Evolutionary conservation across 2,797 vertebrate species (phyloP), one percentile per base, ranked within the genome.

Genomic region (Crocidura indochinensis): DNA sequence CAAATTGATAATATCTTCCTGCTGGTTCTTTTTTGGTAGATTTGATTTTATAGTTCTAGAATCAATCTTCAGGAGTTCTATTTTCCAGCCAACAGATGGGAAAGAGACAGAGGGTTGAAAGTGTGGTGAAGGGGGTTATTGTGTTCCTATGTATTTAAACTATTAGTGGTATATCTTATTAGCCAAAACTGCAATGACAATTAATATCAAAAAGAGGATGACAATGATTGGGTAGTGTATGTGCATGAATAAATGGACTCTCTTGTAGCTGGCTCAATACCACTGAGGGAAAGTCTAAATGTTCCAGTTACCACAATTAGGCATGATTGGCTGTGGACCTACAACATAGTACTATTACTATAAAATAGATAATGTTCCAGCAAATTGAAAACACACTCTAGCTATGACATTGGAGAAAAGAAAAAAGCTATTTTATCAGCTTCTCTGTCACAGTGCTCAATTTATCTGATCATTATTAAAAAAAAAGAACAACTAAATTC

Each of bases 351-450:
- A 78, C 62, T 31, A 17, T 94, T 92, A 82, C 1, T 88, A 53
- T 83, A 88, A 94, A 88, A 78, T 77, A 89, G 93, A 73, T 78
- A 89, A 69, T 31, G 92, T 87, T 74, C 22, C n/a, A 95, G 84
- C 94, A 78, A 94, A 94, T 83, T 81, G 75, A 91, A 53, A 53
- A 90, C 31, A 90, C 9, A 12, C 60, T 31, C 85, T 96, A 51
- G 17, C 85, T 81, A 47, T 74, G 24, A 68, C 44, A 96, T 87
- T 60, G 56, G 56, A 65, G 88, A 64, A 60, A 93, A 53, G 82
- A 14, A 95, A 94, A 85, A 75, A 4, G 87, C 19, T 7, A 60
- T 17, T 60, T 78, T 75, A 88, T 62, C 81, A 71, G 38, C 38
- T 90, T 93, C 73, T 90, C 19, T 74, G 64, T 44, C 8, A 49